These are phyloP conservation scores for Halcyon chelicuti DNA, from an alignment of 2,797 vertebrate species.

Conservation along the genomic window DNA sequence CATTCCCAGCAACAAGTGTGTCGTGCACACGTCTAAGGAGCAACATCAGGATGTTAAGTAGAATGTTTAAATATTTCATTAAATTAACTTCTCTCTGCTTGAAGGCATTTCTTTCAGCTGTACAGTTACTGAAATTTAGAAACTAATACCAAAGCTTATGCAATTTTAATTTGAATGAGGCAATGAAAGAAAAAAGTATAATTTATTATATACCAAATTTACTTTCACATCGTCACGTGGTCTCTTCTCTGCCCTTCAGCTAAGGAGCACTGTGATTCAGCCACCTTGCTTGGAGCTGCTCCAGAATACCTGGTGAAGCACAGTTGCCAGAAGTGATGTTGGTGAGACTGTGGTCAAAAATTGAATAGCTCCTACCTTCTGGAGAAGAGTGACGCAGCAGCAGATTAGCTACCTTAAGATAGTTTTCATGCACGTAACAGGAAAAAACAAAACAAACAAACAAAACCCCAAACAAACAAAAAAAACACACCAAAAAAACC, in stretches of 20 bases:
- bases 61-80: background rate
- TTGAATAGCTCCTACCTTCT: background rate
- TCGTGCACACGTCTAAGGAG: background rate
- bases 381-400: background rate
- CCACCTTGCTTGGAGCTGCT: background rate
- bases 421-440: background rate
- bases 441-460: background rate
- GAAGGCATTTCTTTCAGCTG: background rate
- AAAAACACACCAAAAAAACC: background rate
- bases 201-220: background rate
- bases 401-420: background rate
- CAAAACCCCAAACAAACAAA: background rate
- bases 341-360: background rate
- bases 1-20: background rate
- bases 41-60: background rate
- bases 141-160: background rate
- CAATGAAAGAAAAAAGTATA: background rate
- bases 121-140: background rate
- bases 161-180: conserved; percentile 13
- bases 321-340: background rate
- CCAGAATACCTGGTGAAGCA: background rate
- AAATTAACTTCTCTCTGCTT: background rate
- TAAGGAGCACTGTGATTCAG: background rate
- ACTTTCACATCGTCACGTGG: background rate
- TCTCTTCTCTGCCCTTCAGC: background rate